These are phyloP conservation scores for Panurus biarmicus DNA, from an alignment of 2,113 vertebrate species.

Conservation along the genomic window DNA sequence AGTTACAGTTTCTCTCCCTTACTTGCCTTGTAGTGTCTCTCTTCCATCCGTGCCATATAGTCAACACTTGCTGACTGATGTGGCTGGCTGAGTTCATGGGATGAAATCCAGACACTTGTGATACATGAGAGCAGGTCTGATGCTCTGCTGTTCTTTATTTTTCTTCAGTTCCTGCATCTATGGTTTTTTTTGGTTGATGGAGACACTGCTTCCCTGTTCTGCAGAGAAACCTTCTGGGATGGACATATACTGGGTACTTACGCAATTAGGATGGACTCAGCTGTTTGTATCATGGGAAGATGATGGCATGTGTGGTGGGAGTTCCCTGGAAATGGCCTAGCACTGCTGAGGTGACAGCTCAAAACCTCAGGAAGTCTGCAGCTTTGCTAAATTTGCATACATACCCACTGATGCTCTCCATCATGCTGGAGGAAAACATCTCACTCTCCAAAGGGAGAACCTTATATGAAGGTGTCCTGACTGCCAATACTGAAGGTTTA, in stretches of 20 bases:
- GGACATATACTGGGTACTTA: too few species aligned
- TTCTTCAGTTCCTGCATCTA: background rate
- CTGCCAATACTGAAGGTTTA: background rate
- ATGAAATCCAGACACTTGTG: background rate
- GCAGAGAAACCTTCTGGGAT: background rate
- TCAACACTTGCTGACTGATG: background rate
- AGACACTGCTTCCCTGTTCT: background rate
- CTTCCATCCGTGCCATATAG: background rate
- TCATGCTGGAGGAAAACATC: background rate
- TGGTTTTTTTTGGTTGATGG: background rate
- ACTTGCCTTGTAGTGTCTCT: background rate
- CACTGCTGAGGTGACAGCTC: background rate
- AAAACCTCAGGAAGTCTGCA: background rate
- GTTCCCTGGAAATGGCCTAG: background rate
- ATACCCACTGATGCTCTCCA: background rate
- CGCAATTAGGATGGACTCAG: background rate
- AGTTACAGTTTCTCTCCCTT: background rate
- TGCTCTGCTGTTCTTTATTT: background rate
- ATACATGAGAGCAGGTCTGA: background rate
- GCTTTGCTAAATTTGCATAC: background rate
- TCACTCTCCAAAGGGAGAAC: background rate
- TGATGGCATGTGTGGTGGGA: background rate
- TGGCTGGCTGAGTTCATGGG: background rate
- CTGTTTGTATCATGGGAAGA: background rate
- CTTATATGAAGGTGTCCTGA: background rate